Evolutionary conservation across 1,140 invertebrate species (phyloP), one percentile per base, ranked within the genome.

Genomic region (Archivesica marissinica): DNA sequence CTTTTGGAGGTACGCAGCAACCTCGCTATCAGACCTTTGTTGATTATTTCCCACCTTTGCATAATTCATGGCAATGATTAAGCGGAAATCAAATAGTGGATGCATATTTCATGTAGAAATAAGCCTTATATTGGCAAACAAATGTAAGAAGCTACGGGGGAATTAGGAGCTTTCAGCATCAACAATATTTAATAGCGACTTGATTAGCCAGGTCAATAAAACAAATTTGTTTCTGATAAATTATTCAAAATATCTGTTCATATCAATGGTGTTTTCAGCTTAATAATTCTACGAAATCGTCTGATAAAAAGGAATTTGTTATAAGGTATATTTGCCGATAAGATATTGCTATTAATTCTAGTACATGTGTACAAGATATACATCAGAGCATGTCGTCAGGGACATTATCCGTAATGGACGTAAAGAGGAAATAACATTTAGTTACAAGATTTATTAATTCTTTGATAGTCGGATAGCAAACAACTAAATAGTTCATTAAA

Each of bases 211-310:
- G 77, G 25, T 79, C 77, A 79, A 79, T 79, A 79, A 20, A 66
- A 61, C 59, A 54, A 79, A 81, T 70, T 81, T 81, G 79, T 81
- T 56, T 52, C 6, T 47, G 28, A 38, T 81, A 39, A 81, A 81
- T 81, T 50, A 81, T 81, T 66, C 44, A 81, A 52, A 41, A 30
- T 72, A 72, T 81, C 38, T 35, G 59, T 70, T 81, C 70, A 81
- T 81, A 68, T 81, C 66, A 11, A 33, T 33, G 13, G 59, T 72
- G 23, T 81, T 20, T 28, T 30, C 68, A 50, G 28, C 15, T 79
- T 79, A 50, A 15, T 50, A 72, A 72, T 72, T 50, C 41, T 30
- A 44, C 35, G 68, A 39, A 78, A 66, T 15, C 33, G 39, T 13
- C 61, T 4, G 41, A 79, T 79, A 61, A 66, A 79, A 79, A 59